A percentile compares a stretch with the other conserved stretches of the same genome.
Conservation (phyloP, 2,113 vertebrate species). For the Apaloderma vittatum region DNA sequence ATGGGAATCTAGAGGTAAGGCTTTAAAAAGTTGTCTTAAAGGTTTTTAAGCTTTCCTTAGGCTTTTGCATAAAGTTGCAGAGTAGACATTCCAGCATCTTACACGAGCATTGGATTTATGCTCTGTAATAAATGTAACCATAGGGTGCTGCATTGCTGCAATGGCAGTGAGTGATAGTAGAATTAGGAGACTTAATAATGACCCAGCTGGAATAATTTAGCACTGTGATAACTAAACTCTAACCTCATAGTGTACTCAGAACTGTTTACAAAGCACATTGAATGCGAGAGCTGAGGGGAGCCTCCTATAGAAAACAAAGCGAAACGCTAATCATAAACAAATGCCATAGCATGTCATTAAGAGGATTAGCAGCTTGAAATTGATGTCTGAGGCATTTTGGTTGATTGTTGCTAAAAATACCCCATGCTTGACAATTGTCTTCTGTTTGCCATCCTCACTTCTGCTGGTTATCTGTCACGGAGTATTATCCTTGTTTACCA, state of each 20-base stretch:
- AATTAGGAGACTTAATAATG: slow-evolving; percentile 58
- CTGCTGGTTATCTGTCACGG: slow-evolving; percentile 27
- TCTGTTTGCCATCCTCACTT: slow-evolving; percentile 27
- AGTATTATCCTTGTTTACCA: slow-evolving; percentile 17
- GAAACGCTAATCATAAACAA: slow-evolving; percentile 44
- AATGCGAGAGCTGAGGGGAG: slow-evolving; percentile 28
- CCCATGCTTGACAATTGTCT: slow-evolving; percentile 31
- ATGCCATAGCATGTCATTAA: slow-evolving; percentile 33
- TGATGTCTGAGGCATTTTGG: slow-evolving; percentile 52
- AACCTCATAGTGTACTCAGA: background rate
- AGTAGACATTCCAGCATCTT: background rate
- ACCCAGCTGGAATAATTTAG: slow-evolving; percentile 58
- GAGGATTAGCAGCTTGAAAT: slow-evolving; percentile 58
- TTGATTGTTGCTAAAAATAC: slow-evolving; percentile 65
- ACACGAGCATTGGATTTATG: background rate
- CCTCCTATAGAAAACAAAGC: slow-evolving; percentile 43
- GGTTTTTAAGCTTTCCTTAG: background rate
- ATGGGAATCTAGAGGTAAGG: background rate
- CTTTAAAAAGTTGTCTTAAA: background rate
- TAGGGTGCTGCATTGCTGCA: slow-evolving; percentile 31
- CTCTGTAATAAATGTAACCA: slow-evolving; percentile 31
- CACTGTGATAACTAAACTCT: slow-evolving; percentile 41
- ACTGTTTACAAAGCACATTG: slow-evolving; percentile 11
- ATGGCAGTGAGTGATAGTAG: slow-evolving; percentile 39
- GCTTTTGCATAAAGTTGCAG: slow-evolving; percentile 13